Conservation (phyloP, 2,888 invertebrate species). For the Shargacucullia verbasci region DNA sequence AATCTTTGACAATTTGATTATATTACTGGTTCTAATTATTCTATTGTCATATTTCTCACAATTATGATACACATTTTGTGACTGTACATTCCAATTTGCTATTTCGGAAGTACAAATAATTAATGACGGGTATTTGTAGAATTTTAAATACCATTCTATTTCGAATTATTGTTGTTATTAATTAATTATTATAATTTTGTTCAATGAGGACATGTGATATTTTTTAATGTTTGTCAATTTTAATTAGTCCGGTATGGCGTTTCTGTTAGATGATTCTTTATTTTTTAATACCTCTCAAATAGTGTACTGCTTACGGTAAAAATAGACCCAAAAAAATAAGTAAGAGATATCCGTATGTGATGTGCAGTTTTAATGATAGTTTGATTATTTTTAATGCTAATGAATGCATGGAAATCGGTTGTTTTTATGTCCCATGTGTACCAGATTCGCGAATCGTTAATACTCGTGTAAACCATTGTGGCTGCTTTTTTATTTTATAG, state of each 20-base stretch:
- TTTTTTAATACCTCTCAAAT: constrained; percentile 9
- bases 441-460: not conserved
- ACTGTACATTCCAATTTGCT: constrained; percentile 32
- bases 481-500: not conserved
- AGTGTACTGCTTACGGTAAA: not conserved
- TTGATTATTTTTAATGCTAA: constrained; percentile 16
- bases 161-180: constrained; percentile 39
- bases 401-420: constrained; percentile 34
- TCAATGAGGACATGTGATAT: constrained; percentile 49
- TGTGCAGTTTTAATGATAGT: constrained; percentile 13
- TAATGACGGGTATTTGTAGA: constrained; percentile 53
- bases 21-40: constrained; percentile 47
- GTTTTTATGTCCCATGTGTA: constrained; percentile 6
- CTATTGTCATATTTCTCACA: constrained; percentile 35
- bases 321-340: constrained; percentile 4
- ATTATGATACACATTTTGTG: constrained; percentile 45
- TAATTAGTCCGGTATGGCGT: constrained; percentile 27
- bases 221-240: constrained; percentile 50
- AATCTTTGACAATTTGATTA: constrained; percentile 42
- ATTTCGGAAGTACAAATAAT: constrained; percentile 33
- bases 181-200: constrained; percentile 32
- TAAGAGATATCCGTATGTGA: not conserved
- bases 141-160: constrained; percentile 46
- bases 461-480: not conserved
- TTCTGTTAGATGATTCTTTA: constrained; percentile 25